A percentile compares a stretch with the other conserved stretches of the same genome.
Conservation (phyloP, 2,113 vertebrate species). For the Connochaetes taurinus region DNA sequence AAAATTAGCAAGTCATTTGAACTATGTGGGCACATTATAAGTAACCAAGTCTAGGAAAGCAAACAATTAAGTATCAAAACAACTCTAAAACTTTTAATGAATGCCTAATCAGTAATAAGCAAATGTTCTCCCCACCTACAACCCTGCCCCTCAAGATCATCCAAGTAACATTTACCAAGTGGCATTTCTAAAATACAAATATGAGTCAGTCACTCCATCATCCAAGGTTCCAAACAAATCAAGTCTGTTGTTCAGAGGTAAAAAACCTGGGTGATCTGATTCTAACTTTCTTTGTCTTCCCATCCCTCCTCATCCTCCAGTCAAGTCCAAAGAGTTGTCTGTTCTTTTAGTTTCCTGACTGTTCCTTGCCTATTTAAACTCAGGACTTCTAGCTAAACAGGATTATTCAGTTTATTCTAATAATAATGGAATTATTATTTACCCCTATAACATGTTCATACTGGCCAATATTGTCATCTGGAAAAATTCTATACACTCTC, state of each 20-base stretch:
- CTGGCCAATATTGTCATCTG: neutral
- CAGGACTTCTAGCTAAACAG: neutral
- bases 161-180: neutral
- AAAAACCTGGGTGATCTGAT: neutral
- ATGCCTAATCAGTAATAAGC: neutral
- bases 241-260: neutral
- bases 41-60: neutral
- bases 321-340: accelerated
- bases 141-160: neutral
- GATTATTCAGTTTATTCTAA: neutral
- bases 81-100: neutral
- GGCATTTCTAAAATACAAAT: neutral
- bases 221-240: neutral
- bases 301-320: neutral
- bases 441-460: neutral
- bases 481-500: neutral
- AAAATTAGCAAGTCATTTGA: conserved; percentile 12
- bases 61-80: conserved; percentile 34
- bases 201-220: neutral
- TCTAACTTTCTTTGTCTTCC: neutral
- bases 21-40: neutral
- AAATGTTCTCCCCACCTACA: neutral
- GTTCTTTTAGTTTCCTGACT: neutral
- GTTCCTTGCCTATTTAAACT: neutral
- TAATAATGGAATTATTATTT: neutral